Percentiles rank a stretch among this genome's conserved stretches.
Evolutionary conservation across 2,888 invertebrate genomes (phyloP).

Genomic region (Xylocampa areola): DNA sequence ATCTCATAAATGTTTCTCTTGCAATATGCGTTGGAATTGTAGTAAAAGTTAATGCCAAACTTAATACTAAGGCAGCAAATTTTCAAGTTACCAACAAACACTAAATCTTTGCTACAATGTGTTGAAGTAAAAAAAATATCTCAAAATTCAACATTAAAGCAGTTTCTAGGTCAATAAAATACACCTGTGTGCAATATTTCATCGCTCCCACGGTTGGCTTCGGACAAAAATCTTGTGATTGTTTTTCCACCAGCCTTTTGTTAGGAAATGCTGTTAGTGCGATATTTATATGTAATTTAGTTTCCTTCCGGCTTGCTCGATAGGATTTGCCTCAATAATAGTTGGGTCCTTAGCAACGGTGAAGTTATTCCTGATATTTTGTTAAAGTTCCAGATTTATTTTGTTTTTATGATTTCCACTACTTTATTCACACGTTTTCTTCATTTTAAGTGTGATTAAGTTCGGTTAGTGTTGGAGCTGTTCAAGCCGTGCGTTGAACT

Average conservation of each 20-base stretch:
- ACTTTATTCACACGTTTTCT: too few species aligned
- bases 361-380: slow-evolving; percentile 2
- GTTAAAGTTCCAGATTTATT: background rate
- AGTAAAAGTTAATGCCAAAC: slow-evolving; percentile 16
- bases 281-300: slow-evolving; percentile 21
- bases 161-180: slow-evolving; percentile 55
- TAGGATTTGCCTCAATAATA: slow-evolving; percentile 15
- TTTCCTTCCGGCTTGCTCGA: slow-evolving; percentile 1
- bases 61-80: slow-evolving; percentile 25
- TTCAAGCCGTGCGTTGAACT: too few species aligned
- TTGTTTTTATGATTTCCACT: slow-evolving; percentile 3
- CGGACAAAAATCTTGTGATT: slow-evolving; percentile 45
- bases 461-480: too few species aligned
- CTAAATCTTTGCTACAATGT: slow-evolving; percentile 45
- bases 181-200: slow-evolving; percentile 58
- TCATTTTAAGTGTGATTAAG: too few species aligned
- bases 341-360: background rate
- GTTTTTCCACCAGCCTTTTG: slow-evolving; percentile 29
- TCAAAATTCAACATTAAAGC: slow-evolving; percentile 48
- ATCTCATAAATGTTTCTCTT: slow-evolving; percentile 1
- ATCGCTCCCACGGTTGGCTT: slow-evolving; percentile 31
- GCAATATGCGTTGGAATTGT: slow-evolving; percentile 1
- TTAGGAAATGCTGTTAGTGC: slow-evolving; percentile 16
- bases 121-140: slow-evolving; percentile 43
- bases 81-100: slow-evolving; percentile 18